These are phyloP conservation scores for Laspeyria flexula DNA, from an alignment of 2,888 invertebrate genomes.

Conservation along the genomic window DNA sequence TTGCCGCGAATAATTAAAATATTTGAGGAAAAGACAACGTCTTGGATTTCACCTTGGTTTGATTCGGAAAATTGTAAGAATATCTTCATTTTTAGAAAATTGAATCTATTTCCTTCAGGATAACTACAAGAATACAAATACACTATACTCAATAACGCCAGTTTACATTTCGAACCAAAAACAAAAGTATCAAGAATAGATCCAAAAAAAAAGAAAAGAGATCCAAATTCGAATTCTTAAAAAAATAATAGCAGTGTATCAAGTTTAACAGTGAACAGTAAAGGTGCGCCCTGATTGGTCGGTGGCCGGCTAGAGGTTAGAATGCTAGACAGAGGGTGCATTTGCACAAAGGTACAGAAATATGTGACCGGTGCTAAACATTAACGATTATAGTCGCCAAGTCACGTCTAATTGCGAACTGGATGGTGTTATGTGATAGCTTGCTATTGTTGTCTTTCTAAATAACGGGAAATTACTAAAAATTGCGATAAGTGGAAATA, in stretches of 20 bases:
- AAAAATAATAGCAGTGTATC: constrained; percentile 40
- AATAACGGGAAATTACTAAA: too few relatives aligned
- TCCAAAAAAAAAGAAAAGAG: constrained; percentile 1
- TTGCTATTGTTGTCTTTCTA: not conserved
- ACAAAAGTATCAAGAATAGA: too few relatives aligned
- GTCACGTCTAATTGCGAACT: constrained; percentile 83
- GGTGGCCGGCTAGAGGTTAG: constrained; percentile 52
- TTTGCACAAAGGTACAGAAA: constrained; percentile 82
- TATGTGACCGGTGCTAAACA: constrained; percentile 84
- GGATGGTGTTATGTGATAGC: constrained; percentile 52
- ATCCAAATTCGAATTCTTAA: constrained; percentile 18
- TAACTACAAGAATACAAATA: too few relatives aligned
- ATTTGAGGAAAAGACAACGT: constrained; percentile 44
- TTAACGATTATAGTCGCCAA: constrained; percentile 84
- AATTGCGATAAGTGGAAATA: too few relatives aligned
- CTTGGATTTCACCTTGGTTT: constrained; percentile 22
- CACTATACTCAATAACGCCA: too few relatives aligned
- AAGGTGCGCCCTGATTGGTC: constrained; percentile 55
- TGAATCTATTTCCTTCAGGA: too few relatives aligned
- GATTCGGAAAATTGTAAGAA: not conserved
- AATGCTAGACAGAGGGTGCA: constrained; percentile 72
- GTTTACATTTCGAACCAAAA: not conserved
- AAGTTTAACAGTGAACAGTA: constrained; percentile 45
- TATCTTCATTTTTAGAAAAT: too few relatives aligned
- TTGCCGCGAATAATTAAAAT: constrained; percentile 42